Base-by-base conservation (phyloP, 1,140 invertebrate genomes). In the Brachionus koreanus region DNA sequence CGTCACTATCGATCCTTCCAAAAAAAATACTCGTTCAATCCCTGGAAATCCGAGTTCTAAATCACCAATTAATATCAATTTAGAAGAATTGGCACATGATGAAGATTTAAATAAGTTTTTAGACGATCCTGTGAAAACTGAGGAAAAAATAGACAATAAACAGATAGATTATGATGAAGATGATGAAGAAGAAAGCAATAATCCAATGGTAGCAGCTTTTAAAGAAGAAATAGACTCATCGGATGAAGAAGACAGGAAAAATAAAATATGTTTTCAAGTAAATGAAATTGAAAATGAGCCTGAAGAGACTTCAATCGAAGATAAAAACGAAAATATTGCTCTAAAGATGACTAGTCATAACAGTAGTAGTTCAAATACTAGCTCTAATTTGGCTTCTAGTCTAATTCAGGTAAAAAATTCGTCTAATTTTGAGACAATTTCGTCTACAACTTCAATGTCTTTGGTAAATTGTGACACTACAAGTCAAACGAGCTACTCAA, bases 191-290 rank as follows among this genome's bases (percentile, higher is more conserved):
- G 39, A 74, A 29, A 74, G 23, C 43, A 82, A 83, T 46, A 85
- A 85, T 75, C 52, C 75, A 72, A 85, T 85, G 84, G 84, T 85
- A 29, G 83, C 83, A 16, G 79, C 75, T 16, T 85, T 83, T 81
- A 84, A 85, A 76, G 84, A 85, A 49, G 84, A 85, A 46, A 85
- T 85, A 35, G 83, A 85, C 42, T 83, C 83, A 1, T 82, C 52
- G 13, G 84, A 85, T 42, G 69, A 76, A 77, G 43, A 49, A 37
- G 42, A 12, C 29, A 16, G n/a, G 12, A 74, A 74, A 46, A 74
- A 29, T 29, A 42, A 74, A 74, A 39, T 46, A 9, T n/a, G 23
- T 43, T 13, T 25, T 72, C n/a, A 19, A 46, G 25, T 46, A 57
- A 57, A 57, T 46, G 6, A 19, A 2, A 74, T 7, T 74, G 19